These are phyloP conservation scores for Aspiorhynchus laticeps DNA, from an alignment of 2,113 vertebrate genomes.

Conservation along the genomic window DNA sequence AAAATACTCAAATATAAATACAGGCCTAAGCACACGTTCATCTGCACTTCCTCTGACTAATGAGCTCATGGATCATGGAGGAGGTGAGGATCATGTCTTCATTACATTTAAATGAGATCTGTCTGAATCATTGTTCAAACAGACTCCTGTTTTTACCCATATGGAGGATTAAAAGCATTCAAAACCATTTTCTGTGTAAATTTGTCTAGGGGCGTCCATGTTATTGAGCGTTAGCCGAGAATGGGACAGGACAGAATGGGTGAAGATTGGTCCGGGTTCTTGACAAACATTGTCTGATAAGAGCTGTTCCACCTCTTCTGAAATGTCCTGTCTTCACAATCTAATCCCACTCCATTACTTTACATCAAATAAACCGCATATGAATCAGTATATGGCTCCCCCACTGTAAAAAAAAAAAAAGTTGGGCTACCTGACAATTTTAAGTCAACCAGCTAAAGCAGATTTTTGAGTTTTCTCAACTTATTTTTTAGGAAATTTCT, in stretches of 20 bases:
- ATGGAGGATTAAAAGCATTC: conserved; percentile 79
- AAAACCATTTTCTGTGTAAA: conserved; percentile 86
- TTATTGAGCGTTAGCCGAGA: conserved; percentile 78
- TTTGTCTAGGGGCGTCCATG: conserved; percentile 78
- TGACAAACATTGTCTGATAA: conserved; percentile 75
- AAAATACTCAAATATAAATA: conserved; percentile 44
- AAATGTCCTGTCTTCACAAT: neutral
- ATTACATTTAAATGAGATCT: conserved; percentile 76
- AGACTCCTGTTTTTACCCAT: conserved; percentile 81
- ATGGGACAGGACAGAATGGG: conserved; percentile 76
- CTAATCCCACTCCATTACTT: conserved; percentile 13
- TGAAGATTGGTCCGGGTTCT: conserved; percentile 77
- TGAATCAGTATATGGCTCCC: neutral
- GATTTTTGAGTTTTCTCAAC: too few species aligned
- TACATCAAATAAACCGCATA: neutral
- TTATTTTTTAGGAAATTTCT: too few species aligned
- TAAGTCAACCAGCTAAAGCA: too few species aligned
- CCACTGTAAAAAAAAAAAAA: too few species aligned
- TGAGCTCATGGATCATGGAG: conserved; percentile 52
- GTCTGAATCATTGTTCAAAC: conserved; percentile 74
- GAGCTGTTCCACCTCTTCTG: neutral
- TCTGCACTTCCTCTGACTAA: conserved; percentile 30
- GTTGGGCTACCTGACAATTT: too few species aligned
- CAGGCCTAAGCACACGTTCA: conserved; percentile 28
- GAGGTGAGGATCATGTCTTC: conserved; percentile 69